Evolutionary conservation across 2,888 invertebrate genomes (phyloP).

Genomic region (Pteria penguin): DNA sequence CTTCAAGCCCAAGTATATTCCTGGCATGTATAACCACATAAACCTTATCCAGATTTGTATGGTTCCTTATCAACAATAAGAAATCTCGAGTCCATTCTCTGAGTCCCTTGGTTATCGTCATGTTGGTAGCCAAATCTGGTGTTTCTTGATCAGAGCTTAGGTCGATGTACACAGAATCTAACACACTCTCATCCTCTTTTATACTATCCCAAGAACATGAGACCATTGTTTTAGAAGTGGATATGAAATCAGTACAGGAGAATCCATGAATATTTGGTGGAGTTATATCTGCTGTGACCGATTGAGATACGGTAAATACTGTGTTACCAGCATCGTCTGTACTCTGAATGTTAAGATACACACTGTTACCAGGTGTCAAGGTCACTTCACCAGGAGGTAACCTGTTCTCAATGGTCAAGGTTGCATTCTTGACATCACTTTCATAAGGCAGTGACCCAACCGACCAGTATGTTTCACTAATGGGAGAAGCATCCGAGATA

Average conservation of each 20-base stretch:
- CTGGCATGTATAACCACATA: slow-evolving; percentile 39
- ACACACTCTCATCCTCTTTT: slow-evolving; percentile 55
- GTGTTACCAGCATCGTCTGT: slow-evolving; percentile 55
- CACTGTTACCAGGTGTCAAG: slow-evolving; percentile 48
- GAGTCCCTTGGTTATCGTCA: slow-evolving; percentile 25
- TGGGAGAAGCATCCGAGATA: slow-evolving; percentile 41
- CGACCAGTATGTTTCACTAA: slow-evolving; percentile 18
- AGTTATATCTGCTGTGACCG: slow-evolving; percentile 54
- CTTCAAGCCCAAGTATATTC: slow-evolving; percentile 46
- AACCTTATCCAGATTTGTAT: slow-evolving; percentile 27
- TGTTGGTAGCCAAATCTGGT: slow-evolving; percentile 35
- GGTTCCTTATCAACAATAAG: slow-evolving; percentile 11
- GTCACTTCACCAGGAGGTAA: slow-evolving; percentile 28
- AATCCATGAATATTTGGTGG: slow-evolving; percentile 48
- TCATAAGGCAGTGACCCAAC: slow-evolving; percentile 38
- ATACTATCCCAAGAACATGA: slow-evolving; percentile 52
- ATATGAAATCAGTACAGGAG: slow-evolving; percentile 51
- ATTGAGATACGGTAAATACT: slow-evolving; percentile 38
- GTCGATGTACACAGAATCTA: slow-evolving; percentile 46
- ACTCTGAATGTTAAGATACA: slow-evolving; percentile 48
- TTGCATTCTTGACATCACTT: slow-evolving; percentile 14
- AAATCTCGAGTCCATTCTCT: slow-evolving; percentile 38
- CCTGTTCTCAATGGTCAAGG: background rate
- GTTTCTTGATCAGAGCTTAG: slow-evolving; percentile 38
- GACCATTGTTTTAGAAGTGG: slow-evolving; percentile 41